Evolutionary conservation across 30 jellyfish, hydroid and myxozoan species (phyloP).

Genomic region (Mastigias papua): DNA sequence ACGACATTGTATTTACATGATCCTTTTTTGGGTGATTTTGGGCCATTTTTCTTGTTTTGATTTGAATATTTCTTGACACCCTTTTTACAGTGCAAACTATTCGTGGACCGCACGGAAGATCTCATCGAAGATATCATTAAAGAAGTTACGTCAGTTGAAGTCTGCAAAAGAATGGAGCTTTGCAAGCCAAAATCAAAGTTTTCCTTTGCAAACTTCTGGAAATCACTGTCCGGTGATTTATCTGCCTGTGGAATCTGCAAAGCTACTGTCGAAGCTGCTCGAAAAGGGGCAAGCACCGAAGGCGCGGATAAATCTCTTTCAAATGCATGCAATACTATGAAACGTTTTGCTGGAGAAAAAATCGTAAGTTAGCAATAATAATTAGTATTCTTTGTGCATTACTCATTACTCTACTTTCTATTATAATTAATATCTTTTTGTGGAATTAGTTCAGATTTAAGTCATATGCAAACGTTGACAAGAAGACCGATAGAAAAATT

Average conservation of each 20-base stretch:
- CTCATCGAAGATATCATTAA: conserved; percentile 14
- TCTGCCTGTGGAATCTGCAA: conserved; percentile 53
- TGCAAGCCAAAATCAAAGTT: conserved; percentile 12
- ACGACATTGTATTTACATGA: too few relatives aligned
- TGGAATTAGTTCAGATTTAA: too few relatives aligned
- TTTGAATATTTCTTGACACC: too few relatives aligned
- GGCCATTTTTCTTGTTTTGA: too few relatives aligned
- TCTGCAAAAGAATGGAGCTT: conserved; percentile 24
- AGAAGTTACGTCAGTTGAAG: neutral
- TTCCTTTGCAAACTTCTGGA: neutral
- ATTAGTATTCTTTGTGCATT: too few relatives aligned
- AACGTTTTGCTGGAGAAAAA: neutral
- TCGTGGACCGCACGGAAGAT: conserved; percentile 23
- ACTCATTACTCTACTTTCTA: too few relatives aligned
- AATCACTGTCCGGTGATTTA: neutral
- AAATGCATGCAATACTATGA: neutral
- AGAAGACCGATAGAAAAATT: too few relatives aligned
- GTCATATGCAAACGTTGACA: too few relatives aligned
- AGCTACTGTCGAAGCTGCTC: conserved; percentile 18
- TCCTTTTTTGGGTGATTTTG: too few relatives aligned
- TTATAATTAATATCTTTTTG: too few relatives aligned
- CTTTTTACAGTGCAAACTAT: conserved; percentile 26
- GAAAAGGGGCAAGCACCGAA: conserved; percentile 1
- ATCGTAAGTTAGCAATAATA: neutral
- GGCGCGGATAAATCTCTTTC: neutral